Conservation (phyloP, 2,888 invertebrate genomes). For the Eupsilia transversa region DNA sequence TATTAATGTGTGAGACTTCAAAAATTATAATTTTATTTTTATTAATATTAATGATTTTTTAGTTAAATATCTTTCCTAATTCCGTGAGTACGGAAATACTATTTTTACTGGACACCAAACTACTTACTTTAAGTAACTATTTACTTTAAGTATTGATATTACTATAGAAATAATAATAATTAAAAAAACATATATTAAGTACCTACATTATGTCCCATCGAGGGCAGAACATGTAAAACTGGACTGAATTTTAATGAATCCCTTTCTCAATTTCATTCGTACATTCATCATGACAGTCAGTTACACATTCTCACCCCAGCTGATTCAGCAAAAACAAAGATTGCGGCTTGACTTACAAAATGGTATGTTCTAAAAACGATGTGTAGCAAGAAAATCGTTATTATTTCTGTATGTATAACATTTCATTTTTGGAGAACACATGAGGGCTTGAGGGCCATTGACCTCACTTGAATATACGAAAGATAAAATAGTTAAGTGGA, state of each 20-base stretch:
- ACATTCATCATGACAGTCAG: slow-evolving; percentile 38
- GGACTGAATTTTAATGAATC: slow-evolving; percentile 48
- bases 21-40: not conserved
- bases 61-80: not conserved
- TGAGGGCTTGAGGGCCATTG: not conserved
- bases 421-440: not conserved
- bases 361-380: slow-evolving; percentile 62
- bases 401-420: slow-evolving; percentile 38
- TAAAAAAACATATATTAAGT: too few relatives aligned
- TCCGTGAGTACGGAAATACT: not conserved
- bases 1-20: not conserved
- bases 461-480: slow-evolving; percentile 10
- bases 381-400: slow-evolving; percentile 50
- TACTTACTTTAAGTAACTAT: too few relatives aligned
- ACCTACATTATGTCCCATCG: too few relatives aligned
- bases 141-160: not conserved
- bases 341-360: slow-evolving; percentile 62
- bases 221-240: not conserved
- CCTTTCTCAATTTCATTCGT: slow-evolving; percentile 30
- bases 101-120: too few relatives aligned
- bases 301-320: slow-evolving; percentile 66
- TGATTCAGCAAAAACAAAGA: slow-evolving; percentile 76
- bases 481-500: not conserved
- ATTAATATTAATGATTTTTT: not conserved
- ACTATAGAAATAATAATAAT: too few relatives aligned